Conservation (phyloP, 2,888 invertebrate species). For the Cerceris rybyensis region DNA sequence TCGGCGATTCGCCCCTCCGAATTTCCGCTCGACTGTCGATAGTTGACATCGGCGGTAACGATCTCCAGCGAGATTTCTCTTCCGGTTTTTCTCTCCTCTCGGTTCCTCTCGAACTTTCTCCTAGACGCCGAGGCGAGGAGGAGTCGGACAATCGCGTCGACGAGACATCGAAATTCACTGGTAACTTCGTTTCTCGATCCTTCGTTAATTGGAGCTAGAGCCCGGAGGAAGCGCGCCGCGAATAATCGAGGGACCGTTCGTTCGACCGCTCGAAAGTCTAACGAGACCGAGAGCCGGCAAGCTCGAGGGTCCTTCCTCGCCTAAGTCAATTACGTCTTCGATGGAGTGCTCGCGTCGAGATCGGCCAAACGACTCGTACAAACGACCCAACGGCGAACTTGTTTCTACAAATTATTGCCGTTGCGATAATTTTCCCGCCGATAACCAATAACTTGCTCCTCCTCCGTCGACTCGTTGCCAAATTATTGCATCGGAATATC, state of each 20-base stretch:
- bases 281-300: slow-evolving; percentile 44
- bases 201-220: slow-evolving; percentile 53
- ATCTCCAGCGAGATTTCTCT: neutral
- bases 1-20: neutral
- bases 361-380: neutral
- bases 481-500: neutral
- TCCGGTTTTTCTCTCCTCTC: slow-evolving; percentile 24
- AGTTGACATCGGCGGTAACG: neutral
- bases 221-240: slow-evolving; percentile 35
- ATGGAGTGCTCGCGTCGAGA: neutral
- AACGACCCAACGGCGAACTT: too few relatives aligned
- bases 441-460: too few relatives aligned
- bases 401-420: too few relatives aligned
- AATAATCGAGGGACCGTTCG: slow-evolving; percentile 54
- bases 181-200: slow-evolving; percentile 39
- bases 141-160: slow-evolving; percentile 15
- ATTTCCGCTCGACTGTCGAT: neutral
- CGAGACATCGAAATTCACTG: slow-evolving; percentile 44
- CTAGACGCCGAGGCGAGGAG: slow-evolving; percentile 11
- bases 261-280: slow-evolving; percentile 52
- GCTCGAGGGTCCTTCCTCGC: slow-evolving; percentile 14
- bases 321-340: slow-evolving; percentile 10
- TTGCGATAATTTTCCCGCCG: too few relatives aligned
- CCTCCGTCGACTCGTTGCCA: too few relatives aligned
- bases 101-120: neutral